These are phyloP conservation scores for Brachyrhaphis roseni DNA, from an alignment of 2,797 vertebrate species.

Conservation along the genomic window DNA sequence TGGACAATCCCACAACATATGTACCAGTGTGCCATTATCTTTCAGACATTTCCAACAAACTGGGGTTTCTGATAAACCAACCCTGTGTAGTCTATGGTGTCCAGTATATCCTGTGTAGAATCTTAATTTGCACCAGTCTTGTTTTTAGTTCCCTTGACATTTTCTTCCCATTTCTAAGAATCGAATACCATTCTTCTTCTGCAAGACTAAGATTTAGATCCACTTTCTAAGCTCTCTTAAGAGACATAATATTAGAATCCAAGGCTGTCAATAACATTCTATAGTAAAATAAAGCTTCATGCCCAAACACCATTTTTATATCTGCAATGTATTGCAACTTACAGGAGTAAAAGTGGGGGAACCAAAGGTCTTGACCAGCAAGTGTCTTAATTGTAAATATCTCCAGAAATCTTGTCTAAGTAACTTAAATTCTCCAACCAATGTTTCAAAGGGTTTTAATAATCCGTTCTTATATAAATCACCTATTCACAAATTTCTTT, in stretches of 20 bases:
- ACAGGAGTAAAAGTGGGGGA: background rate
- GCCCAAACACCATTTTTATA: background rate
- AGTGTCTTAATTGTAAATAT: too few relatives aligned
- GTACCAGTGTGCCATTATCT: background rate
- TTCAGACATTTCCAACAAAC: background rate
- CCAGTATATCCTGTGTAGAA: background rate
- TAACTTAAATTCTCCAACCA: too few relatives aligned
- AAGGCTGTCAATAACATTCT: background rate
- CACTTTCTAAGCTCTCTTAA: background rate
- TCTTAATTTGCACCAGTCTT: conserved; percentile 1
- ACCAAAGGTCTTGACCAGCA: too few relatives aligned
- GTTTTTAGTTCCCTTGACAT: background rate
- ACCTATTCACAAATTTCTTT: too few relatives aligned
- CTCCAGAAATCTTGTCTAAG: too few relatives aligned
- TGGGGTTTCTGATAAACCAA: background rate
- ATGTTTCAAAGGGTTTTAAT: too few relatives aligned
- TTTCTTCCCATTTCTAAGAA: background rate
- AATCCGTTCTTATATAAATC: too few relatives aligned
- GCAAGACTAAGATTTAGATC: background rate
- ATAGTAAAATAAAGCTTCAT: background rate
- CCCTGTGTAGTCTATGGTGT: background rate
- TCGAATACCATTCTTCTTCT: background rate
- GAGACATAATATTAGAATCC: background rate
- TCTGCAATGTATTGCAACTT: background rate
- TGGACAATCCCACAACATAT: background rate